phyloP scores from a whole-genome alignment of 2,888 invertebrate species.

The Patella depressa region DNA sequence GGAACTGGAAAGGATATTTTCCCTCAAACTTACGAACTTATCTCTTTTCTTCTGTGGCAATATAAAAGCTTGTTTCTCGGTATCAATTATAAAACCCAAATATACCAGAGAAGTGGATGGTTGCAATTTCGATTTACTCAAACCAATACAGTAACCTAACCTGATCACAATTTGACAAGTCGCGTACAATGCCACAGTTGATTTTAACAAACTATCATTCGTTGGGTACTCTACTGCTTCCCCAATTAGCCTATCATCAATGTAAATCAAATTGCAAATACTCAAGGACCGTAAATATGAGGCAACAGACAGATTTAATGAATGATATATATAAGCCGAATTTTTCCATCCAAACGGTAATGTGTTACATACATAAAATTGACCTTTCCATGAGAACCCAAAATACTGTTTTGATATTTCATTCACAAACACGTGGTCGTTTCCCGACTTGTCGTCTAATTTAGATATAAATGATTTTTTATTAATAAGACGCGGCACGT shows the following conservation, averaged over 20 bases:
- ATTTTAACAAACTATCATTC: neutral
- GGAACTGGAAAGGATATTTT: neutral
- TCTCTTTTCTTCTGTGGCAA: neutral
- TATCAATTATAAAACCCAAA: slow-evolving; percentile 1
- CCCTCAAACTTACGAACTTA: neutral
- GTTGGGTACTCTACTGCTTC: neutral
- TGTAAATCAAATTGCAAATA: neutral
- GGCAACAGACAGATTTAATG: neutral
- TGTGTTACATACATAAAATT: neutral
- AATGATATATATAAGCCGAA: neutral
- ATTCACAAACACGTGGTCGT: neutral
- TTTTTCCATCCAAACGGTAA: neutral
- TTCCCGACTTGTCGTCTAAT: neutral
- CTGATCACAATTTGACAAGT: neutral
- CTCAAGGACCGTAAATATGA: neutral
- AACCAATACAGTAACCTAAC: neutral
- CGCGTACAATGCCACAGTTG: neutral
- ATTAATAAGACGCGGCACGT: neutral
- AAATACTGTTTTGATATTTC: neutral
- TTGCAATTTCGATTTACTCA: neutral
- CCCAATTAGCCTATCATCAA: neutral
- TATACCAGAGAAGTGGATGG: neutral
- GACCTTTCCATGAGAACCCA: neutral
- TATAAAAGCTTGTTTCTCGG: neutral
- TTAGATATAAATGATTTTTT: neutral